phyloP scores from a whole-genome alignment of 2,113 vertebrate species.

The Elanoides forficatus region DNA sequence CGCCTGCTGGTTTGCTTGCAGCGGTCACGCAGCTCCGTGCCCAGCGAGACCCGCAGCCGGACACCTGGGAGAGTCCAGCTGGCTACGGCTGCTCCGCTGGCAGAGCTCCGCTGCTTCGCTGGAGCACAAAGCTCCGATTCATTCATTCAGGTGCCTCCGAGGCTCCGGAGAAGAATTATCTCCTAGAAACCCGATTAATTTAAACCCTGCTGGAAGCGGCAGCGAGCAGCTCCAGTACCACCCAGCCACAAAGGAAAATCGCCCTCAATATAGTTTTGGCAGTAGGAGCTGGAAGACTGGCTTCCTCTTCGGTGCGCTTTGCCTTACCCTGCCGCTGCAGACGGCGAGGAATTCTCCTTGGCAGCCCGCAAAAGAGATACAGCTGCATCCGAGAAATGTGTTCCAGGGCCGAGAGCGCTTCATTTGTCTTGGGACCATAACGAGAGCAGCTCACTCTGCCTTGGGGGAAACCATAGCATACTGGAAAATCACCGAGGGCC shows the following conservation, averaged over 20 bases:
- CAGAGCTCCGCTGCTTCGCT: not conserved
- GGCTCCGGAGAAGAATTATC: not conserved
- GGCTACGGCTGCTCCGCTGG: not conserved
- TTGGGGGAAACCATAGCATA: not conserved
- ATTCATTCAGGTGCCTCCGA: not conserved
- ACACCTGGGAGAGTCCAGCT: not conserved
- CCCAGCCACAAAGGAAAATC: not conserved
- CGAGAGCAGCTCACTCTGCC: not conserved
- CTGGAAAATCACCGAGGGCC: not conserved
- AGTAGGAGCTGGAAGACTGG: not conserved
- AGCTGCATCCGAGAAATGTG: not conserved
- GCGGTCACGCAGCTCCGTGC: not conserved
- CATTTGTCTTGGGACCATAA: not conserved
- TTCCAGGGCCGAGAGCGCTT: not conserved
- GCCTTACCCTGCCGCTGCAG: not conserved
- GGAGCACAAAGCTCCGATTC: not conserved
- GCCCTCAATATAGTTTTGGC: not conserved
- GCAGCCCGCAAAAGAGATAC: not conserved
- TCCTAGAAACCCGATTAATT: not conserved
- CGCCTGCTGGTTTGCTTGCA: rapidly evolving
- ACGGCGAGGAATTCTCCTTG: constrained; percentile 18
- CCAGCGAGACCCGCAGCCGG: rapidly evolving
- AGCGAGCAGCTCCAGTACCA: not conserved
- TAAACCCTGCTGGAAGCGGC: not conserved
- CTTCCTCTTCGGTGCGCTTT: not conserved